Percentiles rank a stretch among this genome's conserved stretches.
Evolutionary conservation across 1,140 invertebrate species (phyloP).

Genomic region (Zaprionus inermis): DNA sequence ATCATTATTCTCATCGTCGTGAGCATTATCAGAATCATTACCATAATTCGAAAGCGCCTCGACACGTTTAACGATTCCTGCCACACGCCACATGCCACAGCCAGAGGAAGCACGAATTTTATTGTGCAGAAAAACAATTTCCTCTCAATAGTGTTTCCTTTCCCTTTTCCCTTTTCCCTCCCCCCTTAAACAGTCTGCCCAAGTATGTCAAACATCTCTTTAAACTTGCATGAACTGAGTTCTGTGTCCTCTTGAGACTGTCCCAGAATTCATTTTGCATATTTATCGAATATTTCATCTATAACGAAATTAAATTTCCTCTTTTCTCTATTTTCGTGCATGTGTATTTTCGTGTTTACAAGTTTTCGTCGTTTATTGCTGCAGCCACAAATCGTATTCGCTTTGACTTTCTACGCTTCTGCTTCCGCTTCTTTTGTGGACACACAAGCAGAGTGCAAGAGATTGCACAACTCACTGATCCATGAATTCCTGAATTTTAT

Average conservation of each 20-base stretch:
- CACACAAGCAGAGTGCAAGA: neutral
- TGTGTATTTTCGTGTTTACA: neutral
- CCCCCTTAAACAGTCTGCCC: neutral
- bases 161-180: neutral
- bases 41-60: constrained; percentile 12
- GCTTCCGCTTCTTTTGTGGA: neutral
- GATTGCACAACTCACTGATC: constrained; percentile 14
- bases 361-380: neutral
- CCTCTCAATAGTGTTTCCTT: neutral
- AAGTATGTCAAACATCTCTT: neutral
- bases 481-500: constrained; percentile 12
- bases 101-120: neutral
- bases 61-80: neutral
- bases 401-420: neutral
- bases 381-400: constrained; percentile 7
- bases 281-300: neutral
- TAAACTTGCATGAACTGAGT: neutral
- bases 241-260: neutral
- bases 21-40: constrained; percentile 24
- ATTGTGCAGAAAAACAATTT: neutral
- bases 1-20: constrained; percentile 12
- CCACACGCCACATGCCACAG: neutral
- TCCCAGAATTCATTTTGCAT: neutral
- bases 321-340: neutral
- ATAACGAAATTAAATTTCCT: neutral